Conservation (phyloP, 1,140 invertebrate genomes). For the Zaprionus africanus region DNA sequence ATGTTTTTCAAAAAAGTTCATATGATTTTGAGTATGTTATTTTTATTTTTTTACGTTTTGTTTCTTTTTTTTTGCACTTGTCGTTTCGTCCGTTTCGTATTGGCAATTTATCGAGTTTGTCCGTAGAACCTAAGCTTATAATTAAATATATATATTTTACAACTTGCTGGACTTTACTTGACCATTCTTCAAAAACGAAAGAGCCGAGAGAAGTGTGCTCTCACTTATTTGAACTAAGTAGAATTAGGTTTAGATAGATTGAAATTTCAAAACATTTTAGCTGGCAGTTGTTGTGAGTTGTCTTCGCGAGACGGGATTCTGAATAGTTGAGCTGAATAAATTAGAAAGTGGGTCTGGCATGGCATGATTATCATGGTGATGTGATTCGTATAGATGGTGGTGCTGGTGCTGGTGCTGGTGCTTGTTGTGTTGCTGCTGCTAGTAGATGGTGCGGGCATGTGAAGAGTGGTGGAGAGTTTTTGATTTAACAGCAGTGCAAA, state of each 20-base stretch:
- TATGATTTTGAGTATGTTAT: background rate
- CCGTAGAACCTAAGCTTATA: conserved; percentile 56
- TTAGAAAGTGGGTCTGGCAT: conserved; percentile 35
- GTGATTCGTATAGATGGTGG: conserved; percentile 8
- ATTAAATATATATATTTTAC: conserved; percentile 73
- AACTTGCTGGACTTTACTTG: conserved; percentile 41
- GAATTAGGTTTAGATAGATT: conserved; percentile 21
- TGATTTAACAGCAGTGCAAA: conserved; percentile 41
- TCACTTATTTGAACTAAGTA: conserved; percentile 39
- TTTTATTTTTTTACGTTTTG: background rate
- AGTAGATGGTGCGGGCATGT: conserved; percentile 17
- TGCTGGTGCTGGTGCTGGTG: conserved; percentile 27
- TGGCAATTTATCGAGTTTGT: conserved; percentile 49
- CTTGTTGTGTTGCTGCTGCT: background rate
- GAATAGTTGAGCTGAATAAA: conserved; percentile 36
- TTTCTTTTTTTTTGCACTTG: background rate
- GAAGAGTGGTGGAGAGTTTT: conserved; percentile 6
- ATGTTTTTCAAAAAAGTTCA: background rate
- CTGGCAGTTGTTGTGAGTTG: conserved; percentile 30
- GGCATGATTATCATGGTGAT: conserved; percentile 14
- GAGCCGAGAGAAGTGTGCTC: conserved; percentile 22
- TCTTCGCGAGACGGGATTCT: conserved; percentile 15
- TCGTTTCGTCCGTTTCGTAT: conserved; percentile 36
- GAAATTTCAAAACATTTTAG: conserved; percentile 16
- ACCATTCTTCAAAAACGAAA: conserved; percentile 34